Conservation (phyloP, 2,797 vertebrate species). For the Alcedo quadribrachys region DNA sequence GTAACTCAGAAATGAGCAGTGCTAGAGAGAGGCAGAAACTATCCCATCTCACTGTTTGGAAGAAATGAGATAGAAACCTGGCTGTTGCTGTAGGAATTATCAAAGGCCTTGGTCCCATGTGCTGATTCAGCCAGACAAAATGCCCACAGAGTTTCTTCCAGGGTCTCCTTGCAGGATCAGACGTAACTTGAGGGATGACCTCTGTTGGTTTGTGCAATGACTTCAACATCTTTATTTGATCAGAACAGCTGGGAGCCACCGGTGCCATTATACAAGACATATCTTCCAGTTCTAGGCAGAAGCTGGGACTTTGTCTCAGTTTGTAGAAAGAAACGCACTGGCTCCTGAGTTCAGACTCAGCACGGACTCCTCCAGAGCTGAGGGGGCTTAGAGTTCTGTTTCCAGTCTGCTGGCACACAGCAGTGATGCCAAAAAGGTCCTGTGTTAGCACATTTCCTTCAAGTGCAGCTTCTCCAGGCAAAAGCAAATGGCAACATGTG, state of each 20-base stretch:
- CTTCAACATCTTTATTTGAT: background rate
- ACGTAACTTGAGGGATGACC: background rate
- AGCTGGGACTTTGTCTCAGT: background rate
- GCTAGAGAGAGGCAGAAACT: background rate
- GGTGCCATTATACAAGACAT: background rate
- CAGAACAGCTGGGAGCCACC: background rate
- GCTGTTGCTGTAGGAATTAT: background rate
- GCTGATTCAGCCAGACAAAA: background rate
- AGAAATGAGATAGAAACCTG: background rate
- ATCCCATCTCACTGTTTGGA: background rate
- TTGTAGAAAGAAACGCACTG: background rate
- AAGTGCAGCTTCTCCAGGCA: background rate
- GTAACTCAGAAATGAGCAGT: background rate
- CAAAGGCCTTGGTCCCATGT: background rate
- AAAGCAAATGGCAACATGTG: background rate
- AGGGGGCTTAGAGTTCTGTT: background rate
- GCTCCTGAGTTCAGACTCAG: background rate
- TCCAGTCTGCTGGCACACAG: background rate
- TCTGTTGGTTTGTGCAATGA: background rate
- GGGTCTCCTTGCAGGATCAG: background rate
- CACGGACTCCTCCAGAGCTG: background rate
- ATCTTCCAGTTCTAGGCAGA: background rate
- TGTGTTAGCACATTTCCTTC: background rate
- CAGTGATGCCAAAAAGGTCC: background rate
- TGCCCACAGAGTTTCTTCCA: background rate